Conservation (phyloP, 2,888 invertebrate species). For the Tipula lateralis region DNA sequence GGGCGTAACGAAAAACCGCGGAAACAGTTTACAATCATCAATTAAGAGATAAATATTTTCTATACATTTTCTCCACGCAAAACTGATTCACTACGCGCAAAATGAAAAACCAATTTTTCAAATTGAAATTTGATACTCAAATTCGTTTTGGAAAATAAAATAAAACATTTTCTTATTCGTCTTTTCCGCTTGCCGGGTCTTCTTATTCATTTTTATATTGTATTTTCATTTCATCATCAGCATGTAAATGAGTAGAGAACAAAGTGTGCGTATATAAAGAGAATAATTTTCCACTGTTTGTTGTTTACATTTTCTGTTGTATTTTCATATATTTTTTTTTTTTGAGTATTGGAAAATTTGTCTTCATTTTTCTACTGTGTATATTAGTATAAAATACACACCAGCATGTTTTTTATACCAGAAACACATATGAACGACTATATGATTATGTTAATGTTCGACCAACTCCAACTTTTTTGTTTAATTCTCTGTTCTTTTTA, state of each 20-base stretch:
- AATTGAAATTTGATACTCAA: slow-evolving; percentile 14
- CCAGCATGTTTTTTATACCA: background rate
- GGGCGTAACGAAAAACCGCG: background rate
- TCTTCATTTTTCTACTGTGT: background rate
- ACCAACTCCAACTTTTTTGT: background rate
- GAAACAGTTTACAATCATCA: background rate
- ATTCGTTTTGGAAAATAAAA: background rate
- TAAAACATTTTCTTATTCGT: background rate
- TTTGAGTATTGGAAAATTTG: background rate
- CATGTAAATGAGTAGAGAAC: background rate
- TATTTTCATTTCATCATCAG: background rate
- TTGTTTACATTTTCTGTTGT: slow-evolving; percentile 1
- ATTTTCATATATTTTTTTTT: background rate
- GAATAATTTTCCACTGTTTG: background rate
- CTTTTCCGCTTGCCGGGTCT: background rate
- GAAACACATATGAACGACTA: background rate
- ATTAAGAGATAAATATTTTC: background rate
- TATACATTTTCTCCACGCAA: background rate
- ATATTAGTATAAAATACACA: background rate
- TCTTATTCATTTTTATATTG: background rate
- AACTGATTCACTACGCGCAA: background rate
- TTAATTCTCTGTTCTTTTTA: background rate
- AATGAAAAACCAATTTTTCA: background rate
- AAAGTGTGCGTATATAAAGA: background rate
- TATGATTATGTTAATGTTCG: background rate